Base-by-base conservation (phyloP, 2,113 vertebrate species). In the Microcebus ravelobensis region DNA sequence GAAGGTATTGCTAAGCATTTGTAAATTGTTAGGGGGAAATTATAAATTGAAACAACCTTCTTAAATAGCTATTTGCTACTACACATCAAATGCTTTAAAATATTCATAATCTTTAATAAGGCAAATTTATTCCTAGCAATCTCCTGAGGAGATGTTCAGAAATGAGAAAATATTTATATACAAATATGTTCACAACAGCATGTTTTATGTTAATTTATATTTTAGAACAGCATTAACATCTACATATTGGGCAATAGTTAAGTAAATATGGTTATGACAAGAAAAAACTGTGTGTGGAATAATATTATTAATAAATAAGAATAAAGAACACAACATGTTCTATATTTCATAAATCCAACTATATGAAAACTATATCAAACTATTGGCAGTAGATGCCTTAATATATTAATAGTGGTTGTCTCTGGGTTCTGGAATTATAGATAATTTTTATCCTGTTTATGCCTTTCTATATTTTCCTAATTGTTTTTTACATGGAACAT, bases 51-150 rank as follows among this genome's bases (percentile, higher is more conserved):
- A 86, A 84, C 5, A 70, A n/a, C 39, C 20, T 85, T 90, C 45
- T 86, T 36, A 77, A 63, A 70, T 68, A 77, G 25, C 11, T 81
- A 7, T 36, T 94, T 76, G 68, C 55, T 87, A 21, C 45, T 95
- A 11, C 34, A 61, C 3, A 87, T 76, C n/a, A 48, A 29, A 13
- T 42, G 6, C 25, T 87, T 86, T 85, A 71, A 95, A 77, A 87
- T 93, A 81, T 81, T 92, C 59, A 50, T 76, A 52, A 92, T 90
- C 10, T 83, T 94, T 87, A 94, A 39, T 80, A 25, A 84, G 55
- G 15, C 15, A 81, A 31, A 48, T 94, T 92, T 94, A 71, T 92
- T 97, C 94, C 45, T 87, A 80, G 39, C 39, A n/a, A 31, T 91
- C 6, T 91, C 42, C 18, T 0, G 8, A 50, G 9, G 21, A 88